Percentiles rank a stretch among this genome's conserved stretches.
Evolutionary conservation across 2,888 invertebrate species (phyloP).

Genomic region (Trichopoda pennipes): DNA sequence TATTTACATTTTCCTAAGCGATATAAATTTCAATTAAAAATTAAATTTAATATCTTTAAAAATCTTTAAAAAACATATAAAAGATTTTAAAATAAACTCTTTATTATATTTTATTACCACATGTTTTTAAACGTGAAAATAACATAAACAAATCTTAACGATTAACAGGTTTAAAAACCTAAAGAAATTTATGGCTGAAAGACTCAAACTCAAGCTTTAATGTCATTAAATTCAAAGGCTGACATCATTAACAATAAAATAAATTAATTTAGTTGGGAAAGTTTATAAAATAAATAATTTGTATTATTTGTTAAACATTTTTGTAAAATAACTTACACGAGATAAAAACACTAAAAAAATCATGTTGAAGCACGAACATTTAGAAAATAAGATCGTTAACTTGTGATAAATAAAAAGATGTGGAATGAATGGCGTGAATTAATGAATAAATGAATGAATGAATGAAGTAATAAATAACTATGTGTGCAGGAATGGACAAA

Average conservation of each 20-base stretch:
- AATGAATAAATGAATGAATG: conserved; percentile 1
- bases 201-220: conserved; percentile 21
- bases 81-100: no score
- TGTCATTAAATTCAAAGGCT: conserved; percentile 19
- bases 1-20: no score
- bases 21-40: no score
- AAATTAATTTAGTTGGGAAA: conserved; percentile 19
- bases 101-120: no score
- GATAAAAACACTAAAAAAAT: not conserved
- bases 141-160: no score
- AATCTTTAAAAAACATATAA: no score
- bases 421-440: conserved; percentile 6
- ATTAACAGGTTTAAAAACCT: no score
- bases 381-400: conserved; percentile 26
- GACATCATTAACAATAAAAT: not conserved
- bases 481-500: conserved; percentile 7
- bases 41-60: no score
- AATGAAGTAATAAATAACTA: conserved; percentile 12
- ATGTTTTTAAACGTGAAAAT: no score
- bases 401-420: conserved; percentile 15
- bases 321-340: not conserved
- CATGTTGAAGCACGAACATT: not conserved
- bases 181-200: not conserved
- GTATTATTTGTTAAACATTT: conserved; percentile 1
- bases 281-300: conserved; percentile 30